Evolutionary conservation across 92 coral and sea anemone genomes (phyloP).

Genomic region (Parazoanthus swiftii): DNA sequence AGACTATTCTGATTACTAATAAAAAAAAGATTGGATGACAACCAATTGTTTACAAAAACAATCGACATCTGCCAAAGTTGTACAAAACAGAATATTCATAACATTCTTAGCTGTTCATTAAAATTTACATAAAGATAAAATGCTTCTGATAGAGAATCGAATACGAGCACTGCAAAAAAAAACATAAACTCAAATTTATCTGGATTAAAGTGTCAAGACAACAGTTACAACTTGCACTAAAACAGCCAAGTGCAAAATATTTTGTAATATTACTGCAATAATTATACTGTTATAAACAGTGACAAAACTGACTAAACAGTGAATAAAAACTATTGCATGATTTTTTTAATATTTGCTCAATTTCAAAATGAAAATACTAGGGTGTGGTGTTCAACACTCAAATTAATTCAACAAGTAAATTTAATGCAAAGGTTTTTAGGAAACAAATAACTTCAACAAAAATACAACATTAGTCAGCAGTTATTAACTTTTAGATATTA

Average conservation of each 20-base stretch:
- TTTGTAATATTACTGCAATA: no score
- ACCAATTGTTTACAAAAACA: conserved; percentile 5
- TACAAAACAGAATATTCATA: neutral
- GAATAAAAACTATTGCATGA: neutral
- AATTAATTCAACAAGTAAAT: no score
- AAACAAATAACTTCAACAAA: neutral
- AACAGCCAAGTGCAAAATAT: neutral
- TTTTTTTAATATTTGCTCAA: neutral
- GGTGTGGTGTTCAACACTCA: neutral
- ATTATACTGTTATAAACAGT: neutral
- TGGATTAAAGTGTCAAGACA: neutral
- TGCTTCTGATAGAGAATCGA: neutral
- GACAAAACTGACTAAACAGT: neutral
- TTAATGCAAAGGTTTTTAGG: no score
- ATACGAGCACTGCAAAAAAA: neutral
- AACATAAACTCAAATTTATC: neutral
- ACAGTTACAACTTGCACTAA: neutral
- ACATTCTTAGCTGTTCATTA: neutral
- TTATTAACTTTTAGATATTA: no score
- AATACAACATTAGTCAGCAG: neutral
- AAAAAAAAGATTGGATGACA: neutral
- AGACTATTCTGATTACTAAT: neutral
- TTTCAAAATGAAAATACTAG: neutral
- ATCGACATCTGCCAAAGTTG: neutral
- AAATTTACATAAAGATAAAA: conserved; percentile 7